Evolutionary conservation across 2,797 vertebrate genomes (phyloP), one percentile per base, ranked within the genome.

Genomic region (Crax fasciolata): DNA sequence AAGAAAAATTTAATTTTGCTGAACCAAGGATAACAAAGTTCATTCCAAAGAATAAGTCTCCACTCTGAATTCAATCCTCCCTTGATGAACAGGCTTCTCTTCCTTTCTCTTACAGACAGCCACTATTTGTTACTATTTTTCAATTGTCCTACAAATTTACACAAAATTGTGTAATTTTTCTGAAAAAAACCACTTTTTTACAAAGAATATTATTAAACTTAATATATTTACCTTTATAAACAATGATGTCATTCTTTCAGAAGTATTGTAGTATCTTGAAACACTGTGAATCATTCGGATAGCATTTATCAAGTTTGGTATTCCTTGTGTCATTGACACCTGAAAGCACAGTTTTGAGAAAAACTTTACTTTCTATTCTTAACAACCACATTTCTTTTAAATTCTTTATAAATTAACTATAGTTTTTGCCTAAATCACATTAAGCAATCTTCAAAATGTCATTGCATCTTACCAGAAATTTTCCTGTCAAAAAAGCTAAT

Each of bases 261-360:
- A 98, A 10, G 98, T 99, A 70, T 98, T 98, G 92, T 98, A 99
- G 83, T 98, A 98, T 57, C 93, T 95, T 84, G 98, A 99, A 74
- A 98, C 96, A 17, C 91, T 91, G 51, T 98, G 97, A 96, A 99
- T 98, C 98, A 98, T 98, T 81, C 94, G 93, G 93, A 99, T 98
- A 82, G 97, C 93, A 78, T 97, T 98, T 92, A 98, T 98, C 88
- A 99, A 88, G 65, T 98, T 98, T 84, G 98, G 98, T 96, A 99
- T 97, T 58, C 97, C 98, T 73, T 95, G 97, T 52, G 96, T 97
- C 97, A 99, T 98, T 73, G 97, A 98, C 46, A 98, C 97, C 98
- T 99, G 94, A 90, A 97, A 97, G n/a, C 20, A 94, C 38, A 94
- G 23, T 78, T 96, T 73, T 28, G n/a, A 89, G 30, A 55, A 89